phyloP scores from a whole-genome alignment of 2,888 invertebrate species.

The Aspidapion aeneum region DNA sequence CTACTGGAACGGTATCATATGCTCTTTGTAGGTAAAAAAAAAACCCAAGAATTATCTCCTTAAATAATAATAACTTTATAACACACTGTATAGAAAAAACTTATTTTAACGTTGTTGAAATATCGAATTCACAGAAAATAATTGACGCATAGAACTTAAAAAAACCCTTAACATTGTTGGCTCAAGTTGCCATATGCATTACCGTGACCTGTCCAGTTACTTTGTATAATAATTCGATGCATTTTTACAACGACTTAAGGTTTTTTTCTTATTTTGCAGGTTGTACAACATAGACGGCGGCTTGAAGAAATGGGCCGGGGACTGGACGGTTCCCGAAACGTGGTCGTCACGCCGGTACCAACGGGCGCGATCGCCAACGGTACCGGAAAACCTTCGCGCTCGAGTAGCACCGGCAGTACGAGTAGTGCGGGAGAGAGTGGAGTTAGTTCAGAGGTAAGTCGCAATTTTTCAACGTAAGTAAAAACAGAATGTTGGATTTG shows the following conservation, averaged over 20 bases:
- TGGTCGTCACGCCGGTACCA: constrained; percentile 12
- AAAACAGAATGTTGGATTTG: background rate
- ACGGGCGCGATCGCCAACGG: constrained; percentile 6
- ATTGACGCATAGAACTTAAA: no score
- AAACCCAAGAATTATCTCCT: no score
- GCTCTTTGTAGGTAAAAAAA: no score
- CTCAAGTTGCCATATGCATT: no score
- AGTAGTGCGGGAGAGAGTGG: constrained; percentile 45
- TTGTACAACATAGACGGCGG: constrained; percentile 69
- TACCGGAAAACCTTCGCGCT: constrained; percentile 36
- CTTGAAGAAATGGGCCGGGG: constrained; percentile 52
- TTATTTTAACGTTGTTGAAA: no score
- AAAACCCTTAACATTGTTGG: no score
- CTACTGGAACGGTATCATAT: no score
- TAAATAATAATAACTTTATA: no score
- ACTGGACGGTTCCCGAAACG: background rate
- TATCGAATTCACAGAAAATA: no score
- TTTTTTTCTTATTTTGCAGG: constrained; percentile 40
- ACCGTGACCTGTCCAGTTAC: no score
- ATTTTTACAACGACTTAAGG: background rate
- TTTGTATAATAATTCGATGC: background rate
- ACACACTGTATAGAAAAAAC: no score
- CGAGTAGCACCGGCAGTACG: constrained; percentile 45
- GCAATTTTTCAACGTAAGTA: no score
- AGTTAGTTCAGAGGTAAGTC: constrained; percentile 44